These are phyloP conservation scores for Hystrix brachyura DNA, from an alignment of 2,113 vertebrate species.

Conservation along the genomic window DNA sequence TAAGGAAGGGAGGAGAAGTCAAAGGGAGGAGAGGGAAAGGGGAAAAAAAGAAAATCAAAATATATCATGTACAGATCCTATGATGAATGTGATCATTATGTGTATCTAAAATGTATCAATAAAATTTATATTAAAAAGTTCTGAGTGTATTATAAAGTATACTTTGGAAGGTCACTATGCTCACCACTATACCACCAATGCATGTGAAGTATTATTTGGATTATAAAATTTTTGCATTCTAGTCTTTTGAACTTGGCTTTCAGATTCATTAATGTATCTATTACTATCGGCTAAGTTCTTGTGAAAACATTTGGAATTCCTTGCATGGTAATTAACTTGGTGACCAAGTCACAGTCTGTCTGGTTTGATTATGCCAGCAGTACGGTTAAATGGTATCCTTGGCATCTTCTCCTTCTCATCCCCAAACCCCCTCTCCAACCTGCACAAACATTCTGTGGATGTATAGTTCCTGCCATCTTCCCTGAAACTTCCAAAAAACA, in stretches of 20 bases:
- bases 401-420: background rate
- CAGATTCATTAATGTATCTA: background rate
- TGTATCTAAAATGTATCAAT: too few species aligned
- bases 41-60: too few species aligned
- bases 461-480: background rate
- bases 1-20: too few species aligned
- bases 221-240: conserved; percentile 46
- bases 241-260: background rate
- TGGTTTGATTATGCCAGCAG: background rate
- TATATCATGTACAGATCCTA: too few species aligned
- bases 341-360: background rate
- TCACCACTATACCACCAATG: background rate
- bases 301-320: conserved; percentile 5
- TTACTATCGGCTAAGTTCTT: conserved; percentile 44
- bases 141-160: background rate
- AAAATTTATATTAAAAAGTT: background rate
- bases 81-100: too few species aligned
- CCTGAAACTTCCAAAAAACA: conserved; percentile 26
- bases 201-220: background rate
- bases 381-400: background rate
- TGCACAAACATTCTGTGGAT: background rate
- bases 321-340: conserved; percentile 1
- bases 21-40: too few species aligned
- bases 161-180: background rate
- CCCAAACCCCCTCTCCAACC: background rate